Evolutionary conservation across 2,797 vertebrate species (phyloP).

Genomic region (Thripadectes ignobilis): DNA sequence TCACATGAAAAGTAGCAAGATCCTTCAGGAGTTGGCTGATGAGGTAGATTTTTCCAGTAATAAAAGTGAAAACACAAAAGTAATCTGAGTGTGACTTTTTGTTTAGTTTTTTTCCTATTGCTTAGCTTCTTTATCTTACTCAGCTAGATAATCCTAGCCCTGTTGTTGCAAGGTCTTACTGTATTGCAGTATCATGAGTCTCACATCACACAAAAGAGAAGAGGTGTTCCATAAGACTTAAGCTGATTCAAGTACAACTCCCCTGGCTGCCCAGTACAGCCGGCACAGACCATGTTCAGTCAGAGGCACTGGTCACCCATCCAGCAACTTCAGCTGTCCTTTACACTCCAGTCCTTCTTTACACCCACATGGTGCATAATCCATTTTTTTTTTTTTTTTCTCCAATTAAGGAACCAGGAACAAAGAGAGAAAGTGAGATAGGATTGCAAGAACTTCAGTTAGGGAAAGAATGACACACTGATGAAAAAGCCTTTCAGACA

Average conservation of each 20-base stretch:
- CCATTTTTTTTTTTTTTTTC: neutral
- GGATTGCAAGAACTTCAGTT: neutral
- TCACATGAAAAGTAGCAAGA: neutral
- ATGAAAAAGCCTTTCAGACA: neutral
- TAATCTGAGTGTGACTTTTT: neutral
- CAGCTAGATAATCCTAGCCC: neutral
- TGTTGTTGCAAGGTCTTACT: neutral
- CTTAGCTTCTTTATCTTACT: neutral
- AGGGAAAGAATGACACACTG: neutral
- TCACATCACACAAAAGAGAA: neutral
- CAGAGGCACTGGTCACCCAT: neutral
- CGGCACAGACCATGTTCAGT: neutral
- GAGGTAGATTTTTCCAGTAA: neutral
- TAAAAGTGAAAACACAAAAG: neutral
- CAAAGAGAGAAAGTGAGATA: neutral
- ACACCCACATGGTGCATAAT: neutral
- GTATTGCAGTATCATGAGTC: neutral
- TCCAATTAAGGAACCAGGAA: neutral
- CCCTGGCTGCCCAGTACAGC: neutral
- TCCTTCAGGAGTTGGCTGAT: neutral
- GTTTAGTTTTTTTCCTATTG: neutral
- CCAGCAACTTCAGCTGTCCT: neutral
- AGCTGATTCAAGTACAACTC: neutral
- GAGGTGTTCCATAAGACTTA: neutral
- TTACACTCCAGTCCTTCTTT: neutral